phyloP scores from a whole-genome alignment of 30 jellyfish, hydroid and myxozoan species.

The Pseudorhiza aurosa region DNA sequence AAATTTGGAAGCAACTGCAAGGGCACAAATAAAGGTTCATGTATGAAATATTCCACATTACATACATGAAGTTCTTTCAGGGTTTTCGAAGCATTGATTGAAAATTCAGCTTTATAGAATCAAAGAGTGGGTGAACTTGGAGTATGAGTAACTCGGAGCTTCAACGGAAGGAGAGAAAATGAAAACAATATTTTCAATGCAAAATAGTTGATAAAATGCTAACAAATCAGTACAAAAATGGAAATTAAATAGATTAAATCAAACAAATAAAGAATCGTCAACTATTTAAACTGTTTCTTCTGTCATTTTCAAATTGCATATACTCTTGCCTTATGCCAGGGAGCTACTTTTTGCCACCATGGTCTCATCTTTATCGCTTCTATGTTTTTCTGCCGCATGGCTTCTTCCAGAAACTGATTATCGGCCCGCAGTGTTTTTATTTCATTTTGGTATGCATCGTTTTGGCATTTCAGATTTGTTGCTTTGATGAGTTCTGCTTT shows the following conservation, averaged over 20 bases:
- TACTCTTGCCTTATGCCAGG: neutral
- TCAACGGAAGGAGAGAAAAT: too few relatives aligned
- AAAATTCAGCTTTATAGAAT: too few relatives aligned
- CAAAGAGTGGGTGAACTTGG: too few relatives aligned
- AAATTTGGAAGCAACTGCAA: too few relatives aligned
- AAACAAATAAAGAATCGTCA: too few relatives aligned
- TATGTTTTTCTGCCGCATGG: neutral
- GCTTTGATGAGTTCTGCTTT: neutral
- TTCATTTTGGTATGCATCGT: too few relatives aligned
- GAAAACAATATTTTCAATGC: neutral
- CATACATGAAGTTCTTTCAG: too few relatives aligned
- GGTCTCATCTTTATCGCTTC: neutral
- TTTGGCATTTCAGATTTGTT: neutral
- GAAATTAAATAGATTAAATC: neutral
- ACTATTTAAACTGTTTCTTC: neutral
- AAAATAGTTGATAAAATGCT: neutral
- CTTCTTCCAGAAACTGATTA: neutral
- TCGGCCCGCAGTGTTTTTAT: neutral
- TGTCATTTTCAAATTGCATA: neutral
- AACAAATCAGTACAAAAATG: neutral
- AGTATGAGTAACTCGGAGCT: too few relatives aligned
- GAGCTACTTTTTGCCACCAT: neutral
- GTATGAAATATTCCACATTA: too few relatives aligned
- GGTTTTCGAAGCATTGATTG: too few relatives aligned
- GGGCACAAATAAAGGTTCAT: too few relatives aligned